Evolutionary conservation across 2,888 invertebrate species (phyloP), one percentile per base, ranked within the genome.

Genomic region (Hypolimnas misippus): DNA sequence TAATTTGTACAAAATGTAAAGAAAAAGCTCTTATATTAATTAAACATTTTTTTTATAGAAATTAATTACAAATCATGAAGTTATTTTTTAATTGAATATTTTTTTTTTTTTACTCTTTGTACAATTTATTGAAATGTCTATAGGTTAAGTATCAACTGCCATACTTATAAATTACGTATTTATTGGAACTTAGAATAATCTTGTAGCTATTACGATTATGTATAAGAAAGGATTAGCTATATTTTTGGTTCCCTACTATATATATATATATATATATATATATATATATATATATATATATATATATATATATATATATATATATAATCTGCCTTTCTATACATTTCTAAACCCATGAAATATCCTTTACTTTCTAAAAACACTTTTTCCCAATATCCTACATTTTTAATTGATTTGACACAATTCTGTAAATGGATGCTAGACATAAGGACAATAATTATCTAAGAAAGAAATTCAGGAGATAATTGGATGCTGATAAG

Each of bases 111-210:
- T 31, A 8, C 19, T 1, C 21, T 6, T 44, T 42, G 16, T 38
- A 16, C 33, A 52, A 52, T 52, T 58, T 8, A 25, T 49, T 49
- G 7, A 14, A 7, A 25, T 21, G 12, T 17, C 19, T 19, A n/a
- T 46, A 29, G 25, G 25, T 49, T 25, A 49, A 25, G 25, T 12
- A 42, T 58, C 21, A 57, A 51, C 59, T 63, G 63, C 63, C 63
- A 63, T 63, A 52, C 44, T 52, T 31, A 8, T 46, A 12, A 52
- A 7, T 62, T 57, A 57, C 53, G 49, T 63, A 59, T 63, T 63
- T 63, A 63, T 59, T 55, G 63, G 59, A 59, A 21, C 4, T 38
- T 38, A 38, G n/a, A 3, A n/a, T 19, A 46, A 46, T 21, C 21
- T n/a, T 40, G 1, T 46, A 46, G 19, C 1, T 21, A 38, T 46